Evolutionary conservation across 2,113 vertebrate genomes (phyloP).

Genomic region (Propithecus coquereli): DNA sequence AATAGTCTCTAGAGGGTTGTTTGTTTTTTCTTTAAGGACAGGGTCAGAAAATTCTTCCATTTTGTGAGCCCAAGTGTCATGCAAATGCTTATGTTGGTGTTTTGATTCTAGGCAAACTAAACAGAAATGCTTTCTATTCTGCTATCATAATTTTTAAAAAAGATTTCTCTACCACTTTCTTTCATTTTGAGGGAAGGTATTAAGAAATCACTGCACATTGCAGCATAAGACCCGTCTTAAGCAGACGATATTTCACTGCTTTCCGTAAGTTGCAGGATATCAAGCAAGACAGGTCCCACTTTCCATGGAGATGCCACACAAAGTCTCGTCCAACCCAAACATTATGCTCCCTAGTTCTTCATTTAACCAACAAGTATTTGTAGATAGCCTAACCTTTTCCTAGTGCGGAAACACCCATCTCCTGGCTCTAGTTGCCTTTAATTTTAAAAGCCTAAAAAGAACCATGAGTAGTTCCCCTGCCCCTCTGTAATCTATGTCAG

Average conservation of each 20-base stretch:
- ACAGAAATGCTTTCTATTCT: neutral
- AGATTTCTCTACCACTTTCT: neutral
- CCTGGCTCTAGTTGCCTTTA: neutral
- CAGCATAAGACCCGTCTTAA: neutral
- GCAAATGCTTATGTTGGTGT: neutral
- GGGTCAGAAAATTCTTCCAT: neutral
- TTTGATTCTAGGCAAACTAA: conserved; percentile 29
- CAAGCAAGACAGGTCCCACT: neutral
- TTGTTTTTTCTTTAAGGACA: neutral
- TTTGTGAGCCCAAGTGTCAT: conserved; percentile 21
- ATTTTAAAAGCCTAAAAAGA: neutral
- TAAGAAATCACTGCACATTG: neutral
- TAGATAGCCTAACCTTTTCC: neutral
- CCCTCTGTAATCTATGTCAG: neutral
- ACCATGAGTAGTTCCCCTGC: neutral
- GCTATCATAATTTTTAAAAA: neutral
- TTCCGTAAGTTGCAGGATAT: neutral
- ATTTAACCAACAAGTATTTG: neutral
- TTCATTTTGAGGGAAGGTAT: neutral
- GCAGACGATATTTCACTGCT: neutral
- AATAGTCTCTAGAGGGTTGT: neutral
- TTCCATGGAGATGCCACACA: neutral
- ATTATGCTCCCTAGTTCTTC: neutral
- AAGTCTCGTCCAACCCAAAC: neutral
- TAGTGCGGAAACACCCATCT: neutral